Evolutionary conservation across 2,113 vertebrate genomes (phyloP).

Genomic region (Leptobrachium ailaonicum): DNA sequence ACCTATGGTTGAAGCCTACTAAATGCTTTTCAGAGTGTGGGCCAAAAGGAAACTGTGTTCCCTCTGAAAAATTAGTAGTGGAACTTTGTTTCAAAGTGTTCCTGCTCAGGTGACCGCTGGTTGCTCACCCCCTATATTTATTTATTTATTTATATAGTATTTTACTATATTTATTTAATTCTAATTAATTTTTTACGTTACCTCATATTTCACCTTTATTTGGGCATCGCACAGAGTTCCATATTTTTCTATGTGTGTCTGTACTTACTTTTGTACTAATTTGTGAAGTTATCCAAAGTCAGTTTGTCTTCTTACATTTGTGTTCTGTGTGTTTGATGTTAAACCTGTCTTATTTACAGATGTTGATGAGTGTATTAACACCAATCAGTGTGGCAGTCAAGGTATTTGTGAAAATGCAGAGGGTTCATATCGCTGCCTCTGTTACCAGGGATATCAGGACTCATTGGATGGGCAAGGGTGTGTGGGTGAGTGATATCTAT

Average conservation of each 20-base stretch:
- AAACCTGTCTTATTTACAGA: slow-evolving; percentile 72
- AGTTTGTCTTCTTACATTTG: slow-evolving; percentile 30
- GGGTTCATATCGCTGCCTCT: slow-evolving; percentile 89
- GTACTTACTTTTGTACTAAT: neutral
- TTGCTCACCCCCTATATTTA: no score
- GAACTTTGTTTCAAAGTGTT: no score
- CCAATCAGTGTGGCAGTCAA: slow-evolving; percentile 79
- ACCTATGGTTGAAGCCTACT: no score
- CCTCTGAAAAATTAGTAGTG: no score
- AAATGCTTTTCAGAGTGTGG: no score
- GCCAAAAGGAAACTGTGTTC: no score
- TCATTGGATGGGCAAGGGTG: slow-evolving; percentile 79
- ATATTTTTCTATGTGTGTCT: neutral
- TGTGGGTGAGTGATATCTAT: slow-evolving; percentile 75
- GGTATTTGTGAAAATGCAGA: slow-evolving; percentile 91
- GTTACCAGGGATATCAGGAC: slow-evolving; percentile 90
- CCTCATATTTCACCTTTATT: no score
- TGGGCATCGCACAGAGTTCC: no score
- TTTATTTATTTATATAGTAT: no score
- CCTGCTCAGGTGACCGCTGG: no score
- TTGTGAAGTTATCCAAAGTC: neutral
- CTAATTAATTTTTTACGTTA: no score
- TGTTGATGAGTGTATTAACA: slow-evolving; percentile 88
- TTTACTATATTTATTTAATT: no score
- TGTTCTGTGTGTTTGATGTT: slow-evolving; percentile 54